Base-by-base conservation (phyloP, 2,113 vertebrate genomes). In the Planiliza haematocheilus region DNA sequence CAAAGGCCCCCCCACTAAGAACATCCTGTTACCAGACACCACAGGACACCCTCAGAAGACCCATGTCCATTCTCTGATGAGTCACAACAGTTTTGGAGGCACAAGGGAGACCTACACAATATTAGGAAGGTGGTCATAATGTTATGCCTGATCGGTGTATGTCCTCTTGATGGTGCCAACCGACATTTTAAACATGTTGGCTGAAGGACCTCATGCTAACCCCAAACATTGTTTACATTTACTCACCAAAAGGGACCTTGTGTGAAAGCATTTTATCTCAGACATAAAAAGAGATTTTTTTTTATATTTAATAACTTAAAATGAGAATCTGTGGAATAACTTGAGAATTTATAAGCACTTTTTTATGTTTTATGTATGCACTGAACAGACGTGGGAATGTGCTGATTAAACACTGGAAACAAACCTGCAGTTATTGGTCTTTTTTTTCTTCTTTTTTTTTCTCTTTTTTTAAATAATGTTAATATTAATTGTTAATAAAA, bases 201-300 rank as follows among this genome's bases (percentile, higher is more conserved):
- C 49, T 51, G 21, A 51, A 51, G 42, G 42, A 50, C 7, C 39
- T 66, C n/a, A 41, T 34, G 30, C 12, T 42, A 10, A 53, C 39
- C 8, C 6, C 10, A 13, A 39, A 50, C 16, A 55, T 38, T 89
- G 81, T 90, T 87, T 88, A 86, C 86, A 81, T 79, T 67, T 64
- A 42, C 50, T 46, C 21, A 61, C 60, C 52, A 57, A 64, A 77
- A 74, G 52, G 77, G 38, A 84, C 49, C 59, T 66, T 72, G 60
- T 55, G 43, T 67, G 20, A 62, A 69, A 57, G 13, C 6, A 11
- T 53, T 61, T 52, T 45, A 55, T 63, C 1, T 30, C 48, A 78
- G 7, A 38, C 20, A n/a, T 49, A 1, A 3, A 48, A n/a, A 7
- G 1, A 39, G 4, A 0, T 59, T 67, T 53, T 61, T 1, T 59